Conservation (phyloP, 1,140 invertebrate genomes). For the Tachypleus tridentatus region DNA sequence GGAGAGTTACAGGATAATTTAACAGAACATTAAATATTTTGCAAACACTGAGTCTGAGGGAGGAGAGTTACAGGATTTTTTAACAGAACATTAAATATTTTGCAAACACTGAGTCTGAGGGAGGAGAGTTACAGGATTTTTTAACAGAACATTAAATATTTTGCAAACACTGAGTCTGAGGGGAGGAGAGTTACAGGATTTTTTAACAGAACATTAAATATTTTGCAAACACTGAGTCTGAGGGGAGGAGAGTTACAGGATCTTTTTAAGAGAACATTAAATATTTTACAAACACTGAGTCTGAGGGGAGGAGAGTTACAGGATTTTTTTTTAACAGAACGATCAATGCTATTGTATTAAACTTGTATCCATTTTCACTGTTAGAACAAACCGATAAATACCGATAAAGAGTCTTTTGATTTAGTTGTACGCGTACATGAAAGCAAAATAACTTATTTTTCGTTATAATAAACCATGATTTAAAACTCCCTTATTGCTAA, state of each 20-base stretch:
- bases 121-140: neutral
- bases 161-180: too few relatives aligned
- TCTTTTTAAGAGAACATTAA: neutral
- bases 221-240: neutral
- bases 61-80: conserved; percentile 10
- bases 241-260: neutral
- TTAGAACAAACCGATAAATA: too few relatives aligned
- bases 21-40: neutral
- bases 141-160: neutral
- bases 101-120: neutral
- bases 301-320: too few relatives aligned
- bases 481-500: neutral
- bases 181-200: conserved; percentile 12
- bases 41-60: too few relatives aligned
- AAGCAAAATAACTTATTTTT: neutral
- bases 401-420: too few relatives aligned
- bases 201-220: conserved; percentile 1
- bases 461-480: neutral
- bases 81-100: conserved; percentile 1
- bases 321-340: too few relatives aligned
- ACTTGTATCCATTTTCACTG: too few relatives aligned
- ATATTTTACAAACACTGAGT: neutral
- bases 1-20: neutral
- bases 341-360: too few relatives aligned
- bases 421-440: too few relatives aligned